Base-by-base conservation (phyloP, 2,797 vertebrate species). In the Argentina silus region DNA sequence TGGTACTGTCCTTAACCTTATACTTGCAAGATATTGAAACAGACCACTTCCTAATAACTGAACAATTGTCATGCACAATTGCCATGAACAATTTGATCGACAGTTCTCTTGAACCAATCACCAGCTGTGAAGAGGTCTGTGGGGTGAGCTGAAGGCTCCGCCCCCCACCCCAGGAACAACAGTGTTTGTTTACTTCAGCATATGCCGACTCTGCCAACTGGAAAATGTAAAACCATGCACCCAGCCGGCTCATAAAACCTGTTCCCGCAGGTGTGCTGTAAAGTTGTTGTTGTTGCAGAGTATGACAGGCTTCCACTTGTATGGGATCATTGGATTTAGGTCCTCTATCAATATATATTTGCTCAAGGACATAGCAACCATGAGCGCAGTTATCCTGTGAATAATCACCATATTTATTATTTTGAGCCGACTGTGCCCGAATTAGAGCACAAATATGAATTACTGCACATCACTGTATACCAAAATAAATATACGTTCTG, bases 221-320 rank as follows among this genome's bases (percentile, higher is more conserved):
- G 78, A 87, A 90, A 87, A 92, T 92, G 84, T 90, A 89, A 91
- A 93, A 93, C 79, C 83, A 84, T 79, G 86, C 80, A 82, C 78
- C 69, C 70, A 74, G 83, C 81, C 79, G 83, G 84, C 83, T 85
- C 80, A 77, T 91, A 91, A 91, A 89, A 64, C 65, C 66, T 9
- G 68, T 76, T 87, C 83, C 83, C 83, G 90, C 87, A 89, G 85
- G 88, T 88, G 87, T 72, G 84, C 87, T 79, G 89, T 92, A 89
- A 92, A 92, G 89, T 84, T 87, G 87, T 85, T 84, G 83, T 89
- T 83, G 85, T 59, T 53, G 51, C 51, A 15, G 51, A 53, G 51
- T n/a, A 53, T 53, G 6, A 17, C 12, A 53, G n/a, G 15, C 4
- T 2, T 6, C 51, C 15, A 15, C 51, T n/a, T 53, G 51, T n/a